Evolutionary conservation across 1,140 invertebrate genomes (phyloP).

Genomic region (Hyposmocoma kahamanoa): DNA sequence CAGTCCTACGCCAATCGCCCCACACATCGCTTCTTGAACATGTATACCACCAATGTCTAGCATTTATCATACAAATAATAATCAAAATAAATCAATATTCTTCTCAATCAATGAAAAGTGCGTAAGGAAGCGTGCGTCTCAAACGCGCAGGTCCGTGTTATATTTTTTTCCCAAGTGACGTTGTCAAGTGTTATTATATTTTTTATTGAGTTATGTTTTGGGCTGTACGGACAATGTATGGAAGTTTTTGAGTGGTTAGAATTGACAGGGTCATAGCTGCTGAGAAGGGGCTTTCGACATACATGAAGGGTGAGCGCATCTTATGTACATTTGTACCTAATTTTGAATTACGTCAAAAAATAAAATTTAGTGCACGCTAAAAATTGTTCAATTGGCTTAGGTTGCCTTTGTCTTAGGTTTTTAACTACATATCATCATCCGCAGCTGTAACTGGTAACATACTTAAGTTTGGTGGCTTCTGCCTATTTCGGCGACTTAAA

Average conservation of each 20-base stretch:
- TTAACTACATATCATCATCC: too few species aligned
- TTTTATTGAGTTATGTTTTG: constrained; percentile 23
- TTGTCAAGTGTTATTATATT: constrained; percentile 24
- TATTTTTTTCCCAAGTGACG: constrained; percentile 14
- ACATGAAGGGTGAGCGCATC: constrained; percentile 57
- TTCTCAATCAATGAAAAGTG: constrained; percentile 15
- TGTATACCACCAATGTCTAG: constrained; percentile 22
- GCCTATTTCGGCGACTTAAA: too few species aligned
- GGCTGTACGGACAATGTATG: constrained; percentile 16
- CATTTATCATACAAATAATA: constrained; percentile 18
- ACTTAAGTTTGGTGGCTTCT: too few species aligned
- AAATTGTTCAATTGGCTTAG: too few species aligned
- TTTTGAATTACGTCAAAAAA: too few species aligned
- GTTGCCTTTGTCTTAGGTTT: too few species aligned
- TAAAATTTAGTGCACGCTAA: too few species aligned
- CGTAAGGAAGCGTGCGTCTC: constrained; percentile 1
- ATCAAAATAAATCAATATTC: constrained; percentile 14
- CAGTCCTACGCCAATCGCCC: constrained; percentile 53
- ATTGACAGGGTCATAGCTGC: constrained; percentile 26
- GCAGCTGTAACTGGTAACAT: too few species aligned
- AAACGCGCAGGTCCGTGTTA: constrained; percentile 6
- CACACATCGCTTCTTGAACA: constrained; percentile 36
- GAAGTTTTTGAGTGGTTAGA: constrained; percentile 30
- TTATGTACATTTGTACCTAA: too few species aligned
- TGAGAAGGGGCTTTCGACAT: constrained; percentile 28